phyloP scores from a whole-genome alignment of 2,888 invertebrate genomes.

The Lasius platythorax region DNA sequence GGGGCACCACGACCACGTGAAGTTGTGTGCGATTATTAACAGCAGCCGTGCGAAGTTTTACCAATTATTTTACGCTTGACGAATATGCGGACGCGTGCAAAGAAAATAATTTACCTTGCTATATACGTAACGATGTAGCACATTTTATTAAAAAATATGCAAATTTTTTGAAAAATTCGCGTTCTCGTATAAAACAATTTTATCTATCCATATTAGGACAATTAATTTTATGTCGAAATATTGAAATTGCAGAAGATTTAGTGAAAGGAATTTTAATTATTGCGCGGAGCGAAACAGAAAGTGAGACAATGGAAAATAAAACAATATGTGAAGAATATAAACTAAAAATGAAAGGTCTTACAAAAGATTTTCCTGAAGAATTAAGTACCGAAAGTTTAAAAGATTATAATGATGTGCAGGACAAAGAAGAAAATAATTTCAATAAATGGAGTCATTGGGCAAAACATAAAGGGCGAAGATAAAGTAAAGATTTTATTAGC shows the following conservation, averaged over 20 bases:
- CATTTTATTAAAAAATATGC: conserved; percentile 11
- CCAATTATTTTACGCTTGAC: not conserved
- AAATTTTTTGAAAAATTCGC: not conserved
- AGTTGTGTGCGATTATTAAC: conserved; percentile 8
- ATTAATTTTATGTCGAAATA: conserved; percentile 6
- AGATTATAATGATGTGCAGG: not conserved
- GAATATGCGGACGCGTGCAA: not conserved
- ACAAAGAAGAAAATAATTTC: not conserved
- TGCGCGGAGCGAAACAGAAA: not conserved
- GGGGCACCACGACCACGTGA: conserved; percentile 1
- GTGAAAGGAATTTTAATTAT: conserved; percentile 22
- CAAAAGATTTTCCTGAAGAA: not conserved
- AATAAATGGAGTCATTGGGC: not conserved
- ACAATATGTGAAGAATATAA: conserved; percentile 8
- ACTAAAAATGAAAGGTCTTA: conserved; percentile 22
- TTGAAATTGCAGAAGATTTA: not conserved
- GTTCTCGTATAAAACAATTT: not conserved
- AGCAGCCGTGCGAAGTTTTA: not conserved
- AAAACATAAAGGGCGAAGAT: not conserved
- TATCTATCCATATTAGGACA: not conserved
- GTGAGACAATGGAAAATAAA: not conserved
- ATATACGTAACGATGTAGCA: not conserved
- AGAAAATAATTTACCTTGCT: not conserved
- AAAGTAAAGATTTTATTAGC: not conserved
- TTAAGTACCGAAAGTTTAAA: not conserved